Evolutionary conservation across 2,888 invertebrate species (phyloP), one percentile per base, ranked within the genome.

Genomic region (Melitaea athalia): DNA sequence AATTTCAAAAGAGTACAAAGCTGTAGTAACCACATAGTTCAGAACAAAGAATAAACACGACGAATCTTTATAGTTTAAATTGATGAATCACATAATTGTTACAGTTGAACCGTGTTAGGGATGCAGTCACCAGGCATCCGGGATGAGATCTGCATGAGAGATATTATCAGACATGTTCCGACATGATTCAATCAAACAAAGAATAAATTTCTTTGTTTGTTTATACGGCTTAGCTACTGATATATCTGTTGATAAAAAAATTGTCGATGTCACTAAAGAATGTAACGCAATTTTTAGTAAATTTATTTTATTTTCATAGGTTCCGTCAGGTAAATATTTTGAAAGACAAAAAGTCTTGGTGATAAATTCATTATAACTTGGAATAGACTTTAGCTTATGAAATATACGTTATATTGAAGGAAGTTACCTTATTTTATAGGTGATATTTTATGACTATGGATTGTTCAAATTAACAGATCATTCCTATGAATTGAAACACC

Each of bases 101-200:
- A 52, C 61, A 67, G 68, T 72, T 68, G 67, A 69, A 59, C 64
- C 64, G 59, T 50, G 52, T 63, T 68, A 70, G 64, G 55, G 65
- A 67, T 70, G 67, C 68, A 57, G 60, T 64, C 57, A 65, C 69
- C 71, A 59, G 69, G 68, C 70, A 73, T 74, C 75, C 73, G 75
- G 76, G 75, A 73, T 71, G 74, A 70, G 67, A 53, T 69, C 68
- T 72, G 59, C 59, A 49, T 31, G 60, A 64, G 71, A 63, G 71
- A 74, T 73, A 72, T 67, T 74, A 72, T 66, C 64, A 59, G 74
- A 76, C 82, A 77, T 75, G 81, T 81, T 74, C 62, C 70, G 72
- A 78, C 78, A 70, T 71, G 78, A 72, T 55, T 15, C 57, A 15
- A 57, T 24, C 14, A 10, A 57, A 57, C 15, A n/a, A 15, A 14